Evolutionary conservation across 92 coral and sea anemone species (phyloP).

Genomic region (Epizoanthus fatuus): DNA sequence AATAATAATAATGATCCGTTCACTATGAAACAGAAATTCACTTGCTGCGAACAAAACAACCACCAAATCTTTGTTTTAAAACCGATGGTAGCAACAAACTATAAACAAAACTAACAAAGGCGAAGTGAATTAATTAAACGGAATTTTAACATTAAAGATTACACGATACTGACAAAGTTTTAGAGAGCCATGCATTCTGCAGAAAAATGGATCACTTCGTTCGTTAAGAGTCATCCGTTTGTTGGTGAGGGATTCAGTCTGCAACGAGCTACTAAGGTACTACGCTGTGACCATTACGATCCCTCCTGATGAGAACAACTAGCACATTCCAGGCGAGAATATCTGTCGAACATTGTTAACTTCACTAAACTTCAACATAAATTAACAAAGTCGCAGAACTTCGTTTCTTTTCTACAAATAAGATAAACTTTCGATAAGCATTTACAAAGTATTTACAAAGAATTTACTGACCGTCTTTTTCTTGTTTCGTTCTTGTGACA

Average conservation of each 20-base stretch:
- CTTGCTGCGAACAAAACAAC: constrained; percentile 18
- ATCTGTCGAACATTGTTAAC: too few species aligned
- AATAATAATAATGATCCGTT: background rate
- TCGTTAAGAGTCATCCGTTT: too few species aligned
- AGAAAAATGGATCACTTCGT: too few species aligned
- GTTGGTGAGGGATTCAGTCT: too few species aligned
- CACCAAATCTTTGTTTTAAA: constrained; percentile 8
- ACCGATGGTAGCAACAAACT: background rate
- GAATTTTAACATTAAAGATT: constrained; percentile 1
- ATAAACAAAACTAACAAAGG: constrained; percentile 10
- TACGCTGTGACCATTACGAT: too few species aligned
- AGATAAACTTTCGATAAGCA: background rate
- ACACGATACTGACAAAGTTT: too few species aligned
- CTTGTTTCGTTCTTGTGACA: constrained; percentile 7
- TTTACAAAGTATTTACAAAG: background rate
- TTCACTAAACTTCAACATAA: too few species aligned
- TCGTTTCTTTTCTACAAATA: background rate
- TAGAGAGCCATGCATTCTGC: too few species aligned
- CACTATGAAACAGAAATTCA: background rate
- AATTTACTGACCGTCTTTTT: constrained; percentile 35
- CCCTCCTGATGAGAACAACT: too few species aligned
- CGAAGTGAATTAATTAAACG: too few species aligned
- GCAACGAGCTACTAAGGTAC: too few species aligned
- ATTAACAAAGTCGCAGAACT: background rate
- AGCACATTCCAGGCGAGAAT: too few species aligned